Percentiles rank a stretch among this genome's conserved stretches.
phyloP scores from a whole-genome alignment of 2,113 vertebrate genomes.

The Gila orcuttii region DNA sequence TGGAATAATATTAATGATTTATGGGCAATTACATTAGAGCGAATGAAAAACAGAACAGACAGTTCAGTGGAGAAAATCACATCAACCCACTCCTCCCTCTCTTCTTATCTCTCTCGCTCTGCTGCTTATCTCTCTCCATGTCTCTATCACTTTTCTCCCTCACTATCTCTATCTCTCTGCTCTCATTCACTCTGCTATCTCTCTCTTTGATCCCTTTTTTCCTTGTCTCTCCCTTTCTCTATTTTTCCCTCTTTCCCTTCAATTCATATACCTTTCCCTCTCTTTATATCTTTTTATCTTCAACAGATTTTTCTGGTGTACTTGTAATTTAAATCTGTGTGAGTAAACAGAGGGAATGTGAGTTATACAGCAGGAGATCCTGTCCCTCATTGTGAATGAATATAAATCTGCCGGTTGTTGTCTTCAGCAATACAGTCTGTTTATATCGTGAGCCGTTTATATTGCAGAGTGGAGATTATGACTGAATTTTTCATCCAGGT shows the following conservation, averaged over 20 bases:
- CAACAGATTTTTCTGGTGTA: slow-evolving; percentile 27
- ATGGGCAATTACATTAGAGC: slow-evolving; percentile 68
- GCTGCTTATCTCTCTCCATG: background rate
- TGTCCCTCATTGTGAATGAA: slow-evolving; percentile 8
- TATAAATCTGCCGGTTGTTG: slow-evolving; percentile 36
- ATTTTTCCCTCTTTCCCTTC: background rate
- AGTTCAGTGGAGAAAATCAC: slow-evolving; percentile 27
- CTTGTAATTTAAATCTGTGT: slow-evolving; percentile 24
- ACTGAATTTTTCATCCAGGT: slow-evolving; percentile 35
- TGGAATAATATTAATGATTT: slow-evolving; percentile 72
- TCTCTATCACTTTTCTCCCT: slow-evolving; percentile 31
- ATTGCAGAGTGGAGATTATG: slow-evolving; percentile 19
- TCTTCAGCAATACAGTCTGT: slow-evolving; percentile 34
- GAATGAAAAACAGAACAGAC: slow-evolving; percentile 51
- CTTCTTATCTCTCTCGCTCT: slow-evolving; percentile 35
- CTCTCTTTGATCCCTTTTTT: slow-evolving; percentile 7
- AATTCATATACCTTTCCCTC: background rate
- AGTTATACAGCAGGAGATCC: background rate
- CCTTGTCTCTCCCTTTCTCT: background rate
- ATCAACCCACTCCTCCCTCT: slow-evolving; percentile 11
- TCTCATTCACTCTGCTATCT: background rate
- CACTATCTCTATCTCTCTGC: background rate
- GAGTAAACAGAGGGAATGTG: background rate
- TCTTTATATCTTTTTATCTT: slow-evolving; percentile 7
- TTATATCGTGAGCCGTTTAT: slow-evolving; percentile 43